A percentile compares a stretch with the other conserved stretches of the same genome.
Conservation (phyloP, 2,113 vertebrate species). For the Gallinago media region DNA sequence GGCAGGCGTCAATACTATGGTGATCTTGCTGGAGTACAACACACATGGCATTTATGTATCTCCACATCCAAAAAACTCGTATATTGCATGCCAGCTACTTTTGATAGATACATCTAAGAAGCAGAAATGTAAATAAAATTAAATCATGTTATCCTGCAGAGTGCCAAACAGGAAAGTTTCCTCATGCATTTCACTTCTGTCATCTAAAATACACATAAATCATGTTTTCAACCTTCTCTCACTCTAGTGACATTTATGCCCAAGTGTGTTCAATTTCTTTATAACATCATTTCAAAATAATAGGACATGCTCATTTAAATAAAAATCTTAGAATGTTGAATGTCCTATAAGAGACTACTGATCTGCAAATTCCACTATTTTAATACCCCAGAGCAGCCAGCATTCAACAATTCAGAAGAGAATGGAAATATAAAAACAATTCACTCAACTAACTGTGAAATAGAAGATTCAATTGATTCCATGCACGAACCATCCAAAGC, state of each 20-base stretch:
- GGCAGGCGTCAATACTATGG: neutral
- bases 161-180: neutral
- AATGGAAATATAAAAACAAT: neutral
- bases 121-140: slow-evolving; percentile 10
- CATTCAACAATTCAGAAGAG: neutral
- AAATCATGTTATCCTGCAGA: neutral
- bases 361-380: neutral
- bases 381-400: neutral
- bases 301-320: neutral
- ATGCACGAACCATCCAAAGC: neutral
- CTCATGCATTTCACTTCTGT: neutral
- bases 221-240: neutral
- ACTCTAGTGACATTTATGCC: neutral
- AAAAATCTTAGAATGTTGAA: neutral
- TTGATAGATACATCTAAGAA: neutral
- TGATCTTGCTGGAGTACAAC: neutral
- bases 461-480: neutral
- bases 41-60: neutral
- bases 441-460: neutral
- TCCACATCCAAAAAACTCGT: neutral
- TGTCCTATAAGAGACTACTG: neutral
- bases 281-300: neutral
- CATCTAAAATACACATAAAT: neutral
- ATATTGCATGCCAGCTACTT: neutral
- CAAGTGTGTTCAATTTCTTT: neutral